These are phyloP conservation scores for Heterodera schachtii DNA, from an alignment of 1,140 invertebrate species.

Conservation along the genomic window DNA sequence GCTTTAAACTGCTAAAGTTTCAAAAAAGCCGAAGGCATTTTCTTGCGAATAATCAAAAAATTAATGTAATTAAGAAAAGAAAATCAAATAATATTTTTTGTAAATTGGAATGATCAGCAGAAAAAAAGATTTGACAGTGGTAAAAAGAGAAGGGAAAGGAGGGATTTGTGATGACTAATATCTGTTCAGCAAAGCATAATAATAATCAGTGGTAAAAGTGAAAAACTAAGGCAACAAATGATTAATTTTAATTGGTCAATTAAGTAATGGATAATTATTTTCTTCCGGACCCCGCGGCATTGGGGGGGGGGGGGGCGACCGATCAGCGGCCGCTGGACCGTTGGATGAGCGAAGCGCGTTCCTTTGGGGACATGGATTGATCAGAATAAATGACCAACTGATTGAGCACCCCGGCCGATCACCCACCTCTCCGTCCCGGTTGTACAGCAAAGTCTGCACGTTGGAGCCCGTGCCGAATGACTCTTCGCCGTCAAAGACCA, in stretches of 20 bases:
- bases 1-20: too few species aligned
- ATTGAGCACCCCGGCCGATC: constrained; percentile 16
- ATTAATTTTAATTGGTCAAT: neutral
- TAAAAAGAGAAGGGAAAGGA: too few species aligned
- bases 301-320: neutral
- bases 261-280: too few species aligned
- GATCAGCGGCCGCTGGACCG: constrained; percentile 42
- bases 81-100: too few species aligned
- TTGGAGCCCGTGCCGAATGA: constrained; percentile 62
- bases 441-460: constrained; percentile 64
- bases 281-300: neutral
- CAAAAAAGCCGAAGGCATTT: too few species aligned
- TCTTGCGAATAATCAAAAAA: too few species aligned
- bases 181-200: neutral
- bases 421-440: constrained; percentile 57
- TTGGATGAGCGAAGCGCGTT: constrained; percentile 63
- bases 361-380: constrained; percentile 37
- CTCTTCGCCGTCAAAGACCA: constrained; percentile 64
- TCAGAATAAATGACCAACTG: constrained; percentile 3
- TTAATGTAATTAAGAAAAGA: too few species aligned
- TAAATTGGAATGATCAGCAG: constrained; percentile 3
- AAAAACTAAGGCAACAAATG: neutral
- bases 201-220: neutral
- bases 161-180: neutral
- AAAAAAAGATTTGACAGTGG: too few species aligned